phyloP scores from a whole-genome alignment of 2,888 invertebrate species.

The Tenthredo notha region DNA sequence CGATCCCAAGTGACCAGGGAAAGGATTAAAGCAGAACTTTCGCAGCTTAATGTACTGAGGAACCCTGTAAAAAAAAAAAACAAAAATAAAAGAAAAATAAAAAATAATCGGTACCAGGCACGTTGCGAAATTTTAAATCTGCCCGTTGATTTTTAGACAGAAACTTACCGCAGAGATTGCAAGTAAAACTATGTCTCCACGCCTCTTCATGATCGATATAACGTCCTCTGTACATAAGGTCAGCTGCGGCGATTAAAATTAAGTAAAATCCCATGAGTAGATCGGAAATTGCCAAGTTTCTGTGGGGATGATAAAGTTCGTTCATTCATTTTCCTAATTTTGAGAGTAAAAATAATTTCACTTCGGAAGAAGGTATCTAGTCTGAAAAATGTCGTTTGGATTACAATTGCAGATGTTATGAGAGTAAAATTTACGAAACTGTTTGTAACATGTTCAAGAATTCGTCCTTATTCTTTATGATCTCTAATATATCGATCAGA shows the following conservation, averaged over 20 bases:
- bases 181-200: conserved; percentile 82
- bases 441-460: too few species aligned
- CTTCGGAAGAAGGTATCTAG: background rate
- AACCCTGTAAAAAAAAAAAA: conserved; percentile 76
- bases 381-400: background rate
- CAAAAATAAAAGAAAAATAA: too few species aligned
- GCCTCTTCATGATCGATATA: conserved; percentile 81
- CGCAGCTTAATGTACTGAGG: conserved; percentile 82
- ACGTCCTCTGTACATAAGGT: conserved; percentile 78
- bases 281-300: conserved; percentile 83
- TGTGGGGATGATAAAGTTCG: background rate
- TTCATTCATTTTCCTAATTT: background rate
- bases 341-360: background rate
- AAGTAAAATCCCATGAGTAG: conserved; percentile 84
- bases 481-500: background rate
- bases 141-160: background rate
- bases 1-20: conserved; percentile 83
- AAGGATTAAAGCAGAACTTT: conserved; percentile 82
- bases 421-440: background rate
- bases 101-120: background rate
- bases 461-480: background rate
- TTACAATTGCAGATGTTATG: background rate
- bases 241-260: conserved; percentile 81
- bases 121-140: background rate
- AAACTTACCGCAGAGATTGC: conserved; percentile 80